These are phyloP conservation scores for Decapterus maruadsi DNA, from an alignment of 2,797 vertebrate species.

Conservation along the genomic window DNA sequence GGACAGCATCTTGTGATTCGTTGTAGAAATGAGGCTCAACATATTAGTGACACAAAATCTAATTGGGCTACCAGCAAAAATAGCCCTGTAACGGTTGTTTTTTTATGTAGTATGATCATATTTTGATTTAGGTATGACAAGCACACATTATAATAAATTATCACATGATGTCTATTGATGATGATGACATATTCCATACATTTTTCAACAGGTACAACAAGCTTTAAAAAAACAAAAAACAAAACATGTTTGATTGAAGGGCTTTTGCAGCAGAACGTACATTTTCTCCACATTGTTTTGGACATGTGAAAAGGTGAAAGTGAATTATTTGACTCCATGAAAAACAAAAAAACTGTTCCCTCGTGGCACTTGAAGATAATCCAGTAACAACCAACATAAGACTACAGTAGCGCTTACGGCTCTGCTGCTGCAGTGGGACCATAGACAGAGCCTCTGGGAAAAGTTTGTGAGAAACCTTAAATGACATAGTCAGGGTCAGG, in stretches of 20 bases:
- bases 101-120: not conserved
- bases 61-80: not conserved
- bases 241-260: no score
- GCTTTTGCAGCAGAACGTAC: not conserved
- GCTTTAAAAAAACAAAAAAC: no score
- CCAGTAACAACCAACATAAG: not conserved
- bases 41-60: slow-evolving; percentile 10
- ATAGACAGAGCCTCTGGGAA: not conserved
- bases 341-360: not conserved
- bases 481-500: not conserved
- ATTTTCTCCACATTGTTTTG: not conserved
- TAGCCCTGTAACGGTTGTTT: not conserved
- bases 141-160: no score
- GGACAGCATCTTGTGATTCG: not conserved
- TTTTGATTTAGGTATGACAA: no score
- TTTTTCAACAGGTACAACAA: no score
- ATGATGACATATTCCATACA: no score
- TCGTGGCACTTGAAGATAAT: not conserved
- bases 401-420: not conserved
- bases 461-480: not conserved
- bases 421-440: not conserved
- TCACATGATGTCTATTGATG: no score
- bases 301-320: not conserved
- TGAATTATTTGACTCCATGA: not conserved
- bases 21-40: not conserved